A percentile compares a stretch with the other conserved stretches of the same genome.
phyloP scores from a whole-genome alignment of 2,888 invertebrate species.

The Lasioglossum calceatum region DNA sequence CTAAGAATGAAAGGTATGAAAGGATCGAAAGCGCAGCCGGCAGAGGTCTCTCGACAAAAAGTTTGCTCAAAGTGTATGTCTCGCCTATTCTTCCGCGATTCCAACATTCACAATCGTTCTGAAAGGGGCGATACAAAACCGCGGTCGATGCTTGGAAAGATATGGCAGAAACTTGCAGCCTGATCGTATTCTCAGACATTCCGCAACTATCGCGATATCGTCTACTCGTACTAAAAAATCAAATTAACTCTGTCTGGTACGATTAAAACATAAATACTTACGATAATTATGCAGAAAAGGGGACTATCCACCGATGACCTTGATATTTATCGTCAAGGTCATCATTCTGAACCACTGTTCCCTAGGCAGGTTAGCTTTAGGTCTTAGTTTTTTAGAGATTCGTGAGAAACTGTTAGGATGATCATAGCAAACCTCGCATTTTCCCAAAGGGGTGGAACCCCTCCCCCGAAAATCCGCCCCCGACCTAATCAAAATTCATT shows the following conservation, averaged over 20 bases:
- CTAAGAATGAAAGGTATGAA: constrained; percentile 59
- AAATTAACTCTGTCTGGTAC: not conserved
- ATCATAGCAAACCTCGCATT: too few species aligned
- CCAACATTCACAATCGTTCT: constrained; percentile 45
- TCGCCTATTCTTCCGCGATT: constrained; percentile 56
- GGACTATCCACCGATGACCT: too few species aligned
- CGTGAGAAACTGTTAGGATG: too few species aligned
- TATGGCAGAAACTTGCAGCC: constrained; percentile 40
- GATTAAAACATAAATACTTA: not conserved
- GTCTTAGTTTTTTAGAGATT: too few species aligned
- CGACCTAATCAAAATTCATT: too few species aligned
- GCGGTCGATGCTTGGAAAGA: constrained; percentile 28
- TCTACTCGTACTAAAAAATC: not conserved
- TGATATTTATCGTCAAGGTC: too few species aligned
- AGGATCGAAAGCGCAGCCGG: constrained; percentile 56
- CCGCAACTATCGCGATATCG: constrained; percentile 5
- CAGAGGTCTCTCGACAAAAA: constrained; percentile 58
- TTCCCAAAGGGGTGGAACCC: too few species aligned
- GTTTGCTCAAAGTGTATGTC: constrained; percentile 60
- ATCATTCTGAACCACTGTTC: too few species aligned
- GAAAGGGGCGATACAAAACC: constrained; percentile 43
- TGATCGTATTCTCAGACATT: constrained; percentile 39
- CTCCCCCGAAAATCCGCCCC: too few species aligned
- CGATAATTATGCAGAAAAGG: not conserved
- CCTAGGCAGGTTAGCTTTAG: too few species aligned